phyloP scores from a whole-genome alignment of 1,140 invertebrate genomes.

The Aphaenogaster rudis region DNA sequence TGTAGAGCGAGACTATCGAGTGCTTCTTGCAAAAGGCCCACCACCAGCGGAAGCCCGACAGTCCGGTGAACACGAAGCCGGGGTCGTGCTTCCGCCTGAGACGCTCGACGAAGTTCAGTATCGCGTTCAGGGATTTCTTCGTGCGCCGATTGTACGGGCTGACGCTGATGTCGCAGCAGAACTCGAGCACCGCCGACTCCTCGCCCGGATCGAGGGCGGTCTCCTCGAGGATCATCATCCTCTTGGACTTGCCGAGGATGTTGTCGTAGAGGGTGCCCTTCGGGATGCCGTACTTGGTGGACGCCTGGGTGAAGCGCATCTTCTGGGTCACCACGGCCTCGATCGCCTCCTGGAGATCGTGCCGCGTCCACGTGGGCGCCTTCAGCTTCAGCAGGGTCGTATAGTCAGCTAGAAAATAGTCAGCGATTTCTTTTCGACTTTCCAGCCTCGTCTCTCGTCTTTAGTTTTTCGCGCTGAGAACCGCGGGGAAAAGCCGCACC shows the following conservation, averaged over 20 bases:
- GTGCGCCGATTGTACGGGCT: slow-evolving; percentile 92
- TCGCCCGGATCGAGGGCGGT: slow-evolving; percentile 89
- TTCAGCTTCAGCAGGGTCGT: slow-evolving; percentile 90
- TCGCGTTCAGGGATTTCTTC: slow-evolving; percentile 89
- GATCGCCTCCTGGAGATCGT: slow-evolving; percentile 92
- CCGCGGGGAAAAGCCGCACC: slow-evolving; percentile 56
- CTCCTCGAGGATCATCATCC: slow-evolving; percentile 92
- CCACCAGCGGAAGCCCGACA: slow-evolving; percentile 92
- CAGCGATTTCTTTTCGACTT: slow-evolving; percentile 79
- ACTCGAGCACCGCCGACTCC: slow-evolving; percentile 90
- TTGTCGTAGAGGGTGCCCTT: slow-evolving; percentile 94
- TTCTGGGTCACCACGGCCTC: slow-evolving; percentile 91
- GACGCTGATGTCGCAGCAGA: slow-evolving; percentile 91
- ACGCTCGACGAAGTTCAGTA: slow-evolving; percentile 90
- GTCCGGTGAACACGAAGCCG: slow-evolving; percentile 89
- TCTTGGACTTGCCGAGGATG: slow-evolving; percentile 92
- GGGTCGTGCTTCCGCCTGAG: slow-evolving; percentile 89
- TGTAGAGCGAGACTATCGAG: slow-evolving; percentile 90
- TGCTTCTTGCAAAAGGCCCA: slow-evolving; percentile 94
- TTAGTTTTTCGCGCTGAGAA: slow-evolving; percentile 46
- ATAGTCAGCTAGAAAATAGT: slow-evolving; percentile 87
- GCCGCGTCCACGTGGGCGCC: slow-evolving; percentile 92
- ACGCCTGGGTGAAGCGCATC: slow-evolving; percentile 93
- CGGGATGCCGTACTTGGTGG: slow-evolving; percentile 91
- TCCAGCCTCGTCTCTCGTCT: slow-evolving; percentile 70